A percentile compares a stretch with the other conserved stretches of the same genome.
Evolutionary conservation across 2,888 invertebrate genomes (phyloP).

Genomic region (Timema podura): DNA sequence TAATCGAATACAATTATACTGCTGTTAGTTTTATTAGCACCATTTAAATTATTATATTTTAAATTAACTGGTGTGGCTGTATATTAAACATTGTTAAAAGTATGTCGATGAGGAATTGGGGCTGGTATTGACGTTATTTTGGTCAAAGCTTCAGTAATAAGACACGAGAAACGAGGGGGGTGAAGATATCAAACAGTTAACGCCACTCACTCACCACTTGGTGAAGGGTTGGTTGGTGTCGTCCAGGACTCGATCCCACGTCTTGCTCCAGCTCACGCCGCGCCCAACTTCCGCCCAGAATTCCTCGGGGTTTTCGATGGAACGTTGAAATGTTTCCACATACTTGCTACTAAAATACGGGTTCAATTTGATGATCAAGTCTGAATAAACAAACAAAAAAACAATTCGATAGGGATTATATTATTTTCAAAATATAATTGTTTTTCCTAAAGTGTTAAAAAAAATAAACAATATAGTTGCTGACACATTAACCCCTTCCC

Average conservation of each 20-base stretch:
- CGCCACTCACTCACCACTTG: constrained; percentile 64
- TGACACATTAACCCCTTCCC: too few relatives aligned
- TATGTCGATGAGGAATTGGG: not conserved
- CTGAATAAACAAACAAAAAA: constrained; percentile 32
- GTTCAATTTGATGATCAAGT: constrained; percentile 40
- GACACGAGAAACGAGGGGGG: not conserved
- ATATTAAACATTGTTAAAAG: too few relatives aligned
- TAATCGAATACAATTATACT: too few relatives aligned
- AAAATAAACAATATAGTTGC: too few relatives aligned
- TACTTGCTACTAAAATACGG: constrained; percentile 51
- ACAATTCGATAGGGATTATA: too few relatives aligned
- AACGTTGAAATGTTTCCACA: constrained; percentile 60
- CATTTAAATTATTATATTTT: too few relatives aligned
- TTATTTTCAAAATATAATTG: too few relatives aligned
- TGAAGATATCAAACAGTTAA: not conserved
- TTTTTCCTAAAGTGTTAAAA: too few relatives aligned
- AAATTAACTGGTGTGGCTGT: too few relatives aligned
- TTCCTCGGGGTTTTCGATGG: constrained; percentile 71
- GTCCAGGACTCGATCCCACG: constrained; percentile 81
- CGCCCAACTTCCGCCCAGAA: constrained; percentile 83
- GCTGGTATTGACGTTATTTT: not conserved
- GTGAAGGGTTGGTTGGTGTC: constrained; percentile 80
- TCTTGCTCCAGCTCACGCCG: constrained; percentile 74
- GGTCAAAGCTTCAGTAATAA: not conserved
- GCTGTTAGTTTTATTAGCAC: too few relatives aligned